phyloP scores from a whole-genome alignment of 2,888 invertebrate species.

The Eupithecia abbreviata region DNA sequence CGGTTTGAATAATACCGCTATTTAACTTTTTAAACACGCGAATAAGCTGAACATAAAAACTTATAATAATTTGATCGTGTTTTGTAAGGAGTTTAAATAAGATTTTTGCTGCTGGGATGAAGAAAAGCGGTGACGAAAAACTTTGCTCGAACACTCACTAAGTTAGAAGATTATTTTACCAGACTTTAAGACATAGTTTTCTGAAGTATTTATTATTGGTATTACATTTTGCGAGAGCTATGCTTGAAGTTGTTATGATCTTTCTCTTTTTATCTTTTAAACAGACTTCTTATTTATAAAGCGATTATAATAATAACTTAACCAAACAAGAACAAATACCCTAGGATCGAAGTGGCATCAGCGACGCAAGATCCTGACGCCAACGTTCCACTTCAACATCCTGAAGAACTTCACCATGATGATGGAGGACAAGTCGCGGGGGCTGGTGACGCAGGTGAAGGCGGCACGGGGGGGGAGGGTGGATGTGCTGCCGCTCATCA shows the following conservation, averaged over 20 bases:
- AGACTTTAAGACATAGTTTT: background rate
- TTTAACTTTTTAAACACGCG: background rate
- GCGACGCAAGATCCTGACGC: slow-evolving; percentile 85
- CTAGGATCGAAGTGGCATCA: slow-evolving; percentile 84
- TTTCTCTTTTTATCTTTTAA: too few species aligned
- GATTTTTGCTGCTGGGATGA: background rate
- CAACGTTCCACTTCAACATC: slow-evolving; percentile 87
- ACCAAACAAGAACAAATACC: background rate
- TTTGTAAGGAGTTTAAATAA: background rate
- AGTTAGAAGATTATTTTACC: background rate
- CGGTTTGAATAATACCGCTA: background rate
- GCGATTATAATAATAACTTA: background rate
- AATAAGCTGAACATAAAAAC: background rate
- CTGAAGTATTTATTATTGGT: background rate
- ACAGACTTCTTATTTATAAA: too few species aligned
- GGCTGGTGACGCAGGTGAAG: slow-evolving; percentile 58
- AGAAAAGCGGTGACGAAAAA: too few species aligned
- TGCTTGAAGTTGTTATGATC: too few species aligned
- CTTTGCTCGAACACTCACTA: background rate
- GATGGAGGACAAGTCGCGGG: slow-evolving; percentile 63
- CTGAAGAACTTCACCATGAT: slow-evolving; percentile 69
- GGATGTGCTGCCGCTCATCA: slow-evolving; percentile 82
- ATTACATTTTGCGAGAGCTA: too few species aligned
- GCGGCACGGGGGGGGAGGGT: slow-evolving; percentile 48
- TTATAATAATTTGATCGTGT: background rate